Conservation (phyloP, 2,888 invertebrate genomes). For the Cosmopolites sordidus region DNA sequence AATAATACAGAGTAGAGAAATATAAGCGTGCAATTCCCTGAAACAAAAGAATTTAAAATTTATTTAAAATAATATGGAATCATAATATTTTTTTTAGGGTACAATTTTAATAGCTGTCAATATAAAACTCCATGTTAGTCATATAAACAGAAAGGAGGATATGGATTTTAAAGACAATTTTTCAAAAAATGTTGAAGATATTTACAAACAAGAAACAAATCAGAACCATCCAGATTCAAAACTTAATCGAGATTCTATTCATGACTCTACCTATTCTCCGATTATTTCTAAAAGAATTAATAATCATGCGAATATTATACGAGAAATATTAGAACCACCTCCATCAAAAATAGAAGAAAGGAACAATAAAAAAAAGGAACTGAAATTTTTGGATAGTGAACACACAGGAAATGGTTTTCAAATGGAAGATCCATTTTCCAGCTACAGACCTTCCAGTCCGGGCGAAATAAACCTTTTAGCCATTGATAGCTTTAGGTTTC, state of each 20-base stretch:
- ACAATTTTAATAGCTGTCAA: neutral
- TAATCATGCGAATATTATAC: constrained; percentile 41
- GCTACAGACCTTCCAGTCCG: constrained; percentile 68
- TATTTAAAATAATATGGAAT: too few species aligned
- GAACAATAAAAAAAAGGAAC: constrained; percentile 5
- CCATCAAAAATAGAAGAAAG: constrained; percentile 17
- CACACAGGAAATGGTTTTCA: constrained; percentile 10
- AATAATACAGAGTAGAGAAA: too few species aligned
- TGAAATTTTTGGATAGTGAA: too few species aligned
- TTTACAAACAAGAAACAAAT: too few species aligned
- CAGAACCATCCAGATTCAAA: too few species aligned
- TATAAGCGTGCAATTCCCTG: too few species aligned
- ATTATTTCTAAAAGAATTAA: neutral
- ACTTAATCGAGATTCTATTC: too few species aligned
- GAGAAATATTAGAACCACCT: constrained; percentile 40
- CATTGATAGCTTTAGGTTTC: constrained; percentile 50
- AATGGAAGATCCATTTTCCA: constrained; percentile 61
- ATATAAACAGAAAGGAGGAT: too few species aligned
- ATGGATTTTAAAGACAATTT: too few species aligned
- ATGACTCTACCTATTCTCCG: too few species aligned
- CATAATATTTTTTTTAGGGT: constrained; percentile 4
- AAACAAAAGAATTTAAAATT: too few species aligned
- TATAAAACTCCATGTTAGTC: neutral
- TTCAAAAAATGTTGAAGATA: too few species aligned
- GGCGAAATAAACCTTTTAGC: constrained; percentile 71